phyloP scores from a whole-genome alignment of 2,888 invertebrate genomes.

The Dermolepida albohirtum region DNA sequence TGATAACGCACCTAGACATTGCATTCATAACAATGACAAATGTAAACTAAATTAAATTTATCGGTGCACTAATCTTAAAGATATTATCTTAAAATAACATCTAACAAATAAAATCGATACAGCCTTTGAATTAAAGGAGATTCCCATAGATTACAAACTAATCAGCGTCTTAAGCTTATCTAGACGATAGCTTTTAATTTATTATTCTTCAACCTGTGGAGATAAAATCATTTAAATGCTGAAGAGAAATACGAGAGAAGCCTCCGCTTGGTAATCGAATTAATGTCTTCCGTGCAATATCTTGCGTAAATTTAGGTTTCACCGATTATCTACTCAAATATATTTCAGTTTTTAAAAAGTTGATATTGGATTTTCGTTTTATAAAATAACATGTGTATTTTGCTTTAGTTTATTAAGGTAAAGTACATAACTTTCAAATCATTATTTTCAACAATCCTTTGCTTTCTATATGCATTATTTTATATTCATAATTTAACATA shows the following conservation, averaged over 20 bases:
- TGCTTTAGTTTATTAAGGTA: too few relatives aligned
- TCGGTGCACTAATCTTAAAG: constrained; percentile 8
- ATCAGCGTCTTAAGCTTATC: constrained; percentile 20
- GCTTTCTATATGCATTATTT: too few relatives aligned
- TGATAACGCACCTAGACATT: constrained; percentile 12
- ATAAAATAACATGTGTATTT: too few relatives aligned
- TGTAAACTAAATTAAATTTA: constrained; percentile 9
- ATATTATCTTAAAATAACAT: constrained; percentile 3
- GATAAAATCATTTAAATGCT: constrained; percentile 9
- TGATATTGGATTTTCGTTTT: too few relatives aligned
- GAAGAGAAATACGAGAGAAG: background rate
- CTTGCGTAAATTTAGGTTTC: too few relatives aligned
- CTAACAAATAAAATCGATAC: constrained; percentile 30
- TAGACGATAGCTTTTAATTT: constrained; percentile 15
- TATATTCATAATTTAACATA: too few relatives aligned
- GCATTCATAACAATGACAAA: background rate
- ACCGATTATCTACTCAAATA: too few relatives aligned
- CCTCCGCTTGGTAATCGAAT: background rate
- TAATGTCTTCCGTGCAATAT: constrained; percentile 1
- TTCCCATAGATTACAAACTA: constrained; percentile 6
- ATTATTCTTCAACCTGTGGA: constrained; percentile 5
- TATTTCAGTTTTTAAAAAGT: too few relatives aligned
- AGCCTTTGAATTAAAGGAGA: background rate
- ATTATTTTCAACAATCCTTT: too few relatives aligned
- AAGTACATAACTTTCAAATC: too few relatives aligned